phyloP scores from a whole-genome alignment of 2,113 vertebrate species.

The Oenanthe melanoleuca region DNA sequence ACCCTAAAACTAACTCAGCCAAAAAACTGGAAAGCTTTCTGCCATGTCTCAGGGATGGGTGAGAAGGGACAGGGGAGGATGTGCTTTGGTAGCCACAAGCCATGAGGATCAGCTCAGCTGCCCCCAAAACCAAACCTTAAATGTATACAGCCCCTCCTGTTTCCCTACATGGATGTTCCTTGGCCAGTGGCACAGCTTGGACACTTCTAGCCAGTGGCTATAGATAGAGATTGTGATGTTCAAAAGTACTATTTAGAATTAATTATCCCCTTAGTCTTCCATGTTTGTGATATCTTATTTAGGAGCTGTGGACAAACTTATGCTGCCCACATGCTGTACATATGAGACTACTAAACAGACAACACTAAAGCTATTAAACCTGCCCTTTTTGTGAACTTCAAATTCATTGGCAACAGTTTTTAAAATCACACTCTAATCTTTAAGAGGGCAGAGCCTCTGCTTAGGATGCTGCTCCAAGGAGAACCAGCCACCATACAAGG shows the following conservation, averaged over 20 bases:
- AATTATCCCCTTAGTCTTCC: not conserved
- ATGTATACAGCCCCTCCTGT: not conserved
- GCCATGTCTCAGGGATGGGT: fast-evolving
- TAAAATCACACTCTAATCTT: slow-evolving; percentile 19
- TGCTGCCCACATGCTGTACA: not conserved
- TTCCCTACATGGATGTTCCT: not conserved
- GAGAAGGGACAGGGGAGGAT: not conserved
- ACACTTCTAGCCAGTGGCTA: not conserved
- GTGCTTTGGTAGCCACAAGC: not conserved
- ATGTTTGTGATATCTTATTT: too few relatives aligned
- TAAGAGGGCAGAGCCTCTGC: slow-evolving; percentile 20
- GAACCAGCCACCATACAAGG: not conserved
- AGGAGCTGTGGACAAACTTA: not conserved
- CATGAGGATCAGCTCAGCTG: not conserved
- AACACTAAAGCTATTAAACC: not conserved
- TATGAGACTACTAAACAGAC: not conserved
- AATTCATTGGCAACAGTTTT: slow-evolving; percentile 6
- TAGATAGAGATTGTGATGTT: not conserved
- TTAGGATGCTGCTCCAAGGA: slow-evolving; percentile 36
- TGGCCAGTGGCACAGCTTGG: not conserved
- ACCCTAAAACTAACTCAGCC: not conserved
- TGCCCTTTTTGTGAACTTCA: not conserved
- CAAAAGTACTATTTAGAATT: not conserved
- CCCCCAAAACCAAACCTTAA: not conserved
- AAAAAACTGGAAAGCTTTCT: not conserved